These are phyloP conservation scores for Monopis laevigella DNA, from an alignment of 2,888 invertebrate species.

Conservation along the genomic window DNA sequence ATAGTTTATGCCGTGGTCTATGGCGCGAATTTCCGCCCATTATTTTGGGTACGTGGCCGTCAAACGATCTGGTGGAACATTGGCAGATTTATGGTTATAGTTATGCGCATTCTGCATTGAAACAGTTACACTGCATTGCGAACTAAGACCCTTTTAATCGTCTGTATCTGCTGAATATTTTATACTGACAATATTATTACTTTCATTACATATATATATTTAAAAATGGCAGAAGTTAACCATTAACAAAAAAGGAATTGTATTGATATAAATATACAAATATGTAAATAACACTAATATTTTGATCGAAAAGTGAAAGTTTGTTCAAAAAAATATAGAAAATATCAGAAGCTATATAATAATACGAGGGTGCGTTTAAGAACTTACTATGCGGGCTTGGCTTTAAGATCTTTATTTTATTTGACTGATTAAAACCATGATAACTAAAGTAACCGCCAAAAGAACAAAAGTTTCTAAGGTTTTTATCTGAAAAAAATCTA, in stretches of 20 bases:
- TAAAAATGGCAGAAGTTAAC: neutral
- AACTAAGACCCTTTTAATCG: neutral
- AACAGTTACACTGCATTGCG: neutral
- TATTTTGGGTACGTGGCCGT: conserved; percentile 40
- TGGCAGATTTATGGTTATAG: conserved; percentile 37
- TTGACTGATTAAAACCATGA: too few relatives aligned
- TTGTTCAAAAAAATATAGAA: too few relatives aligned
- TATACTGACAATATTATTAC: neutral
- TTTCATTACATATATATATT: too few relatives aligned
- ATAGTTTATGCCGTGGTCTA: conserved; percentile 45
- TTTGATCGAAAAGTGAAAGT: too few relatives aligned
- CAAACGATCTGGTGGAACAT: conserved; percentile 36
- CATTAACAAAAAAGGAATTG: neutral
- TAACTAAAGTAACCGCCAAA: too few relatives aligned
- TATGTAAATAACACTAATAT: too few relatives aligned
- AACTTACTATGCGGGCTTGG: too few relatives aligned
- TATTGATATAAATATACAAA: neutral
- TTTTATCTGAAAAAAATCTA: too few relatives aligned
- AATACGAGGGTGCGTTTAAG: too few relatives aligned
- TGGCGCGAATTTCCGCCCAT: conserved; percentile 46
- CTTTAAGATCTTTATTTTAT: too few relatives aligned
- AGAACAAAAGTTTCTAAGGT: too few relatives aligned
- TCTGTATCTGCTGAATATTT: neutral
- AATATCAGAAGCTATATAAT: too few relatives aligned
- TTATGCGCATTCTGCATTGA: conserved; percentile 5